Percentiles rank a stretch among this genome's conserved stretches.
Evolutionary conservation across 1,140 invertebrate species (phyloP).

Genomic region (Achroia grisella): DNA sequence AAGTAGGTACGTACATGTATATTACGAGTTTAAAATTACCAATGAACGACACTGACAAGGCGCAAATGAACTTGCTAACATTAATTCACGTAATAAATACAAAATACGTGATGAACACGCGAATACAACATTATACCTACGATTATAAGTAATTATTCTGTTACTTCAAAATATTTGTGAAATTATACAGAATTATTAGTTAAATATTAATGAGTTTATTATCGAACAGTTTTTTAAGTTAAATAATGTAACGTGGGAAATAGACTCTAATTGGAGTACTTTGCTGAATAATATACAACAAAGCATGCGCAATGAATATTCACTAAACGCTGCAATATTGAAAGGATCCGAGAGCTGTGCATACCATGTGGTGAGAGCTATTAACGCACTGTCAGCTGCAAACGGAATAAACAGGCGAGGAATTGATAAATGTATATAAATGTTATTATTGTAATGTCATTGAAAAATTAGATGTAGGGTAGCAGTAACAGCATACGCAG

Average conservation of each 20-base stretch:
- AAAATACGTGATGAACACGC: slow-evolving; percentile 15
- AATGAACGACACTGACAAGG: slow-evolving; percentile 5
- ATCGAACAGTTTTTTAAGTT: no score
- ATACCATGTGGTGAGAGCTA: slow-evolving; percentile 11
- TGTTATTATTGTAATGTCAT: slow-evolving; percentile 6
- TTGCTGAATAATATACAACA: slow-evolving; percentile 10
- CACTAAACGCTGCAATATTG: slow-evolving; percentile 22
- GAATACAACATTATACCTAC: slow-evolving; percentile 13
- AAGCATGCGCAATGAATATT: slow-evolving; percentile 30
- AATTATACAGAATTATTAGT: no score
- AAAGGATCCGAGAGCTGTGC: slow-evolving; percentile 12
- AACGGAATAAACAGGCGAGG: slow-evolving; percentile 11
- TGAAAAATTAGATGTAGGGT: no score
- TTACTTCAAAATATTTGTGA: no score
- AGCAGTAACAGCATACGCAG: no score
- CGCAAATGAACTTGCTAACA: slow-evolving; percentile 23
- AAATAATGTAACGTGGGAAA: no score
- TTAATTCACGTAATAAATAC: slow-evolving; percentile 23
- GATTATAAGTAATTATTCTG: no score
- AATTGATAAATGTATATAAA: slow-evolving; percentile 16
- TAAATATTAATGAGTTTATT: no score
- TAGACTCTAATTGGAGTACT: slow-evolving; percentile 13
- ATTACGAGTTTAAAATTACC: slow-evolving; percentile 15
- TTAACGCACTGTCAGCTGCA: slow-evolving; percentile 15
- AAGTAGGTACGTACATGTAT: slow-evolving; percentile 17